Conservation (phyloP, 2,888 invertebrate species). For the Diloba caeruleocephala region DNA sequence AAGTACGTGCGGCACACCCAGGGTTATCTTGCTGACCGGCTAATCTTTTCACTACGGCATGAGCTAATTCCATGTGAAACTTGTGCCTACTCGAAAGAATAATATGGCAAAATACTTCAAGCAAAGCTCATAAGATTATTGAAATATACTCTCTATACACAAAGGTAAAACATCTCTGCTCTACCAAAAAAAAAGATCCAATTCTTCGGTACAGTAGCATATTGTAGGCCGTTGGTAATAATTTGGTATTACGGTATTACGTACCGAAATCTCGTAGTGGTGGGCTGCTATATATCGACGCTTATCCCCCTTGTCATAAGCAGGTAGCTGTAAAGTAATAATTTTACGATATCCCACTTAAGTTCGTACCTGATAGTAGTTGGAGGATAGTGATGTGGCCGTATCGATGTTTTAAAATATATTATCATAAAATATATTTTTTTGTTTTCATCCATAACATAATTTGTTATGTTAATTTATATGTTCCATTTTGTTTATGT, state of each 20-base stretch:
- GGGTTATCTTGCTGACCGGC: no score
- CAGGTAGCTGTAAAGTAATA: conserved; percentile 73
- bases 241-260: conserved; percentile 53
- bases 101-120: no score
- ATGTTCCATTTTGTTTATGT: no score
- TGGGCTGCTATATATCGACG: conserved; percentile 63
- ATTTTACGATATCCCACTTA: conserved; percentile 76
- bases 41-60: no score
- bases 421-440: no score
- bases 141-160: background rate
- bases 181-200: conserved; percentile 4
- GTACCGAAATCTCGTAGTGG: conserved; percentile 34
- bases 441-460: no score
- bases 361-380: conserved; percentile 55
- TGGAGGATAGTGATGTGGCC: conserved; percentile 39
- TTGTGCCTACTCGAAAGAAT: no score
- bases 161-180: background rate
- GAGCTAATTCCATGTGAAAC: no score
- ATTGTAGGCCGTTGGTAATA: conserved; percentile 38
- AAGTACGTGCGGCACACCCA: no score
- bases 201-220: conserved; percentile 1
- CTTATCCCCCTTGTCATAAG: conserved; percentile 73
- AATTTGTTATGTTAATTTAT: no score
- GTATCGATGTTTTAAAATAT: conserved; percentile 16
- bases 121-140: background rate